These are phyloP conservation scores for Lasioglossum morio DNA, from an alignment of 2,888 invertebrate species.

Conservation along the genomic window DNA sequence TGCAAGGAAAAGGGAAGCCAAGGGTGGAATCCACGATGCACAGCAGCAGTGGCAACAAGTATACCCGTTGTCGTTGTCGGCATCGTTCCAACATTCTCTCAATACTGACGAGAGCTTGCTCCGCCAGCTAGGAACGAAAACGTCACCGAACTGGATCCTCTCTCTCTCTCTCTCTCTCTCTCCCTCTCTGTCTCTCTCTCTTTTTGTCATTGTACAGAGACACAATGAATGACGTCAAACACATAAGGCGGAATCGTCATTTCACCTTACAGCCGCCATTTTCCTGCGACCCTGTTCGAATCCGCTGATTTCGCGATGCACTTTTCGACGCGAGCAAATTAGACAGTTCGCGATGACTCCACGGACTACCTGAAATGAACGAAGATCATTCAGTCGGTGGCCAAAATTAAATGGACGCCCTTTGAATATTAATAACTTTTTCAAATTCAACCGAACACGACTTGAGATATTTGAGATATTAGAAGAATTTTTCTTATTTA, in stretches of 20 bases:
- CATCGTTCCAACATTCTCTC: constrained; percentile 58
- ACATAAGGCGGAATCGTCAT: constrained; percentile 28
- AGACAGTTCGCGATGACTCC: not conserved
- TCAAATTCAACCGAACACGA: too few species aligned
- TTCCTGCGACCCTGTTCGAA: not conserved
- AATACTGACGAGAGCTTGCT: constrained; percentile 48
- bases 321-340: not conserved
- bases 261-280: constrained; percentile 2
- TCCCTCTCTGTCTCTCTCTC: not conserved
- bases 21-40: constrained; percentile 45
- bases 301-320: not conserved
- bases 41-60: constrained; percentile 65
- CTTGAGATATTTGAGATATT: too few species aligned
- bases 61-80: constrained; percentile 43
- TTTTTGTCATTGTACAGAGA: constrained; percentile 37
- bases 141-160: not conserved
- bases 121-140: constrained; percentile 45
- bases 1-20: constrained; percentile 33
- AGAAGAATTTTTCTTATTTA: too few species aligned
- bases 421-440: too few species aligned
- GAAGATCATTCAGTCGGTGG: too few species aligned
- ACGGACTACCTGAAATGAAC: too few species aligned
- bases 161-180: not conserved
- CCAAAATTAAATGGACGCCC: too few species aligned
- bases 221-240: constrained; percentile 48